A percentile compares a stretch with the other conserved stretches of the same genome.
These are phyloP conservation scores for Oryzias sinensis DNA, from an alignment of 2,797 vertebrate species.

Conservation along the genomic window DNA sequence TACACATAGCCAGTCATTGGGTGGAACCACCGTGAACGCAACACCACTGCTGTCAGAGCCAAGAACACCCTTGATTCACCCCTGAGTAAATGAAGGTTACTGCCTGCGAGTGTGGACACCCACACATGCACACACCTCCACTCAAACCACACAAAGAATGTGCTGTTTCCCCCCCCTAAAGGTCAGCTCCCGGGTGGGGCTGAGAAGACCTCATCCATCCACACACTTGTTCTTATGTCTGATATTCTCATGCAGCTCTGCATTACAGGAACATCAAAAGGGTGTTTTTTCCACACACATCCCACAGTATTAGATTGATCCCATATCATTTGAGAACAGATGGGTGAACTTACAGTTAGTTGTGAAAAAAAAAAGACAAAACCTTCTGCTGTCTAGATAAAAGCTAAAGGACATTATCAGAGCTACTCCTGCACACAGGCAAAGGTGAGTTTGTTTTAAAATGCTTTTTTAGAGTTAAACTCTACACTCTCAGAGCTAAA, in stretches of 20 bases:
- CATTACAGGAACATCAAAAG: constrained; percentile 20
- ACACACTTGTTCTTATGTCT: constrained; percentile 21
- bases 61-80: constrained; percentile 21
- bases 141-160: constrained; percentile 24
- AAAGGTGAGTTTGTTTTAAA: too few species aligned
- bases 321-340: constrained; percentile 10
- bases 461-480: not conserved
- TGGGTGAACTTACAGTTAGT: too few species aligned
- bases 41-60: constrained; percentile 8
- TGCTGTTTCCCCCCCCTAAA: constrained; percentile 56
- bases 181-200: constrained; percentile 54
- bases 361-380: too few species aligned
- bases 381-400: too few species aligned
- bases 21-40: not conserved
- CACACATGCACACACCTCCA: constrained; percentile 11
- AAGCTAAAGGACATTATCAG: too few species aligned
- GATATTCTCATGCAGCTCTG: constrained; percentile 31
- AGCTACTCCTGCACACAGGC: too few species aligned
- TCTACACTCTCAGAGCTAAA: not conserved
- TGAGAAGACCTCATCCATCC: constrained; percentile 60
- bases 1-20: not conserved
- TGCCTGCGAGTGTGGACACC: constrained; percentile 12
- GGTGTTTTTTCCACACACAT: constrained; percentile 5
- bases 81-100: constrained; percentile 24
- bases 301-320: constrained; percentile 3